Evolutionary conservation across 1,140 invertebrate species (phyloP).

Genomic region (Aplysia californica): DNA sequence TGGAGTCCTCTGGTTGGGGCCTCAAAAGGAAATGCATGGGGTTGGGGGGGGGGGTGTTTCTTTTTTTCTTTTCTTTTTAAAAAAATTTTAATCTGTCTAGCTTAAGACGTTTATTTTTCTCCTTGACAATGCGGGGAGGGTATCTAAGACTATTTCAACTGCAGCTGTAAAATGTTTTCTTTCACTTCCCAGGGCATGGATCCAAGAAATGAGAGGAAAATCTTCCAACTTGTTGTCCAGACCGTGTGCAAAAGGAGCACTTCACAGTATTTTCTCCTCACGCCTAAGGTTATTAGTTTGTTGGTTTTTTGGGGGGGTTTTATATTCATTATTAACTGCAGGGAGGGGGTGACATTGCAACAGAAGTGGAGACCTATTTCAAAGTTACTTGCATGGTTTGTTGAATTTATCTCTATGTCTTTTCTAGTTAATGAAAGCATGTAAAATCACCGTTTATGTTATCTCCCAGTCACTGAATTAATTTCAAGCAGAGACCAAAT

Average conservation of each 20-base stretch:
- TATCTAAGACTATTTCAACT: no score
- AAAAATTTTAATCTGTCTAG: not conserved
- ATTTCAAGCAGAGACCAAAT: no score
- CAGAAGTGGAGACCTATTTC: not conserved
- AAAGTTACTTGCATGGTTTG: not conserved
- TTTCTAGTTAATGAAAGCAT: not conserved
- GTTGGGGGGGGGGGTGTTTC: not conserved
- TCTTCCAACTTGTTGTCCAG: constrained; percentile 87
- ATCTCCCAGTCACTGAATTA: not conserved
- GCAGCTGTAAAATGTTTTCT: no score
- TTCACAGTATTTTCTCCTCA: constrained; percentile 92
- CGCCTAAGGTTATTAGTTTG: constrained; percentile 83
- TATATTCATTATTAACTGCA: not conserved
- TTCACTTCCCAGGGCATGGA: constrained; percentile 84
- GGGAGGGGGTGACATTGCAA: not conserved
- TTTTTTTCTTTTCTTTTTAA: not conserved
- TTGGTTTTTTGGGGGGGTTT: not conserved
- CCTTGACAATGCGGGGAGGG: not conserved
- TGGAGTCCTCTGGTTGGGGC: not conserved
- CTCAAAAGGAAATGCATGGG: not conserved
- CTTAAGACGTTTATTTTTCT: not conserved
- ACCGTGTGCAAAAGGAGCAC: constrained; percentile 77
- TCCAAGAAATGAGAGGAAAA: constrained; percentile 85
- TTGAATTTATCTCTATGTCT: not conserved
- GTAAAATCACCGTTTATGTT: not conserved